phyloP scores from a whole-genome alignment of 2,797 vertebrate species.

The Falco berigora region DNA sequence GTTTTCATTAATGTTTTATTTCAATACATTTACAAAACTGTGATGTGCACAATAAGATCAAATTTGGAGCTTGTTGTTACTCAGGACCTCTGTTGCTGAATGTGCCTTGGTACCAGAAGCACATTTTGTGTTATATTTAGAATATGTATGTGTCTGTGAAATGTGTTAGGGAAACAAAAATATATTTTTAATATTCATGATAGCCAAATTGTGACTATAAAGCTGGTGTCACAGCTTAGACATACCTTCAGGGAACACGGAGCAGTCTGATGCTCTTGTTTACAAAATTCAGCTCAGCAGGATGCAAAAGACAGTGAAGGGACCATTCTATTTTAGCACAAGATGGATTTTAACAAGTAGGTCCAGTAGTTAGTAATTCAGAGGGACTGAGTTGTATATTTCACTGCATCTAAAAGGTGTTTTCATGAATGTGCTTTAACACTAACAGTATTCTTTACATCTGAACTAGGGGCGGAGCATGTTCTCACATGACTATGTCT shows the following conservation, averaged over 20 bases:
- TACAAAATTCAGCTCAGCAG: not conserved
- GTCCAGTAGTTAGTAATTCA: not conserved
- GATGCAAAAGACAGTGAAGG: not conserved
- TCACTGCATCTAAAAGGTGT: not conserved
- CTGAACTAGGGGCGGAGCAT: slow-evolving; percentile 69
- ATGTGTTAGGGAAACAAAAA: not conserved
- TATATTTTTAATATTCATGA: not conserved
- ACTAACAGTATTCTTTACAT: not conserved
- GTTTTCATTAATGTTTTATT: not conserved
- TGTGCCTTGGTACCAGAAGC: not conserved
- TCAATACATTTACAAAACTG: not conserved
- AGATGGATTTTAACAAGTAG: not conserved
- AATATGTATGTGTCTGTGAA: not conserved
- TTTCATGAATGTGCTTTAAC: not conserved
- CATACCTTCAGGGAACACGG: not conserved
- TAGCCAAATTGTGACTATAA: not conserved
- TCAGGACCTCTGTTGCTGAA: not conserved
- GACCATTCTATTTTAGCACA: not conserved
- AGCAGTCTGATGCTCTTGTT: not conserved
- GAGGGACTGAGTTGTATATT: not conserved
- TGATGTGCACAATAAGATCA: accelerated
- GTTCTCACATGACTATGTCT: slow-evolving; percentile 81
- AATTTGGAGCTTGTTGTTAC: not conserved
- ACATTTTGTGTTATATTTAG: not conserved
- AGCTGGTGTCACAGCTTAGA: not conserved